A percentile compares a stretch with the other conserved stretches of the same genome.
Conservation (phyloP, 2,113 vertebrate species). For the Ctenodactylus gundi region DNA sequence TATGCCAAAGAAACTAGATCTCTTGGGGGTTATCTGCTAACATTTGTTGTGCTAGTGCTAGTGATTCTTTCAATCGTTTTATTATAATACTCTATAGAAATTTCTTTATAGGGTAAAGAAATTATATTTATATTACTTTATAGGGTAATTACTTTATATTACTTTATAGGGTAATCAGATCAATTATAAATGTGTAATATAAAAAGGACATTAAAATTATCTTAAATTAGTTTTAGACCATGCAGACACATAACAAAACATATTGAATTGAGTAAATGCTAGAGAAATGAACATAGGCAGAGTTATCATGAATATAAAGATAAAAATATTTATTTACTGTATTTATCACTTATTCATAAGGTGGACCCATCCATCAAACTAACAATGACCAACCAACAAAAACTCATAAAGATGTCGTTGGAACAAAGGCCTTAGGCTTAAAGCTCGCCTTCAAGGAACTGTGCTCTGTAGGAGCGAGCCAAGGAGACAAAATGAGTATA, state of each 20-base stretch:
- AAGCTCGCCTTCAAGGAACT: background rate
- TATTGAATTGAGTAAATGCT: background rate
- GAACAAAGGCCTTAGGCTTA: background rate
- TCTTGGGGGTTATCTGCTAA: background rate
- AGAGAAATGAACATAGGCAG: background rate
- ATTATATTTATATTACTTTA: background rate
- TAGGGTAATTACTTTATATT: background rate
- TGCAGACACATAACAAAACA: background rate
- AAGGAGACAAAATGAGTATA: background rate
- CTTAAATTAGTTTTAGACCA: constrained; percentile 13
- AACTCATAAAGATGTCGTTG: background rate
- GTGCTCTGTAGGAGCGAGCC: rapidly evolving
- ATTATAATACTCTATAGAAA: background rate
- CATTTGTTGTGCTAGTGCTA: background rate
- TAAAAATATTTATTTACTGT: background rate
- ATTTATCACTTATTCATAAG: constrained; percentile 6
- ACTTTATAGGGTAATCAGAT: background rate
- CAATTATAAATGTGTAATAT: background rate
- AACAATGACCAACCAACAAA: background rate
- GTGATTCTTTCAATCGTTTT: background rate
- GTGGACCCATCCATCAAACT: background rate
- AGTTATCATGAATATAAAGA: background rate
- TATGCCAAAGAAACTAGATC: background rate
- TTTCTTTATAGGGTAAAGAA: too few species aligned
- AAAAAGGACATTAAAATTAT: background rate